Conservation (phyloP, 2,113 vertebrate genomes). For the Coracopsis vasa region DNA sequence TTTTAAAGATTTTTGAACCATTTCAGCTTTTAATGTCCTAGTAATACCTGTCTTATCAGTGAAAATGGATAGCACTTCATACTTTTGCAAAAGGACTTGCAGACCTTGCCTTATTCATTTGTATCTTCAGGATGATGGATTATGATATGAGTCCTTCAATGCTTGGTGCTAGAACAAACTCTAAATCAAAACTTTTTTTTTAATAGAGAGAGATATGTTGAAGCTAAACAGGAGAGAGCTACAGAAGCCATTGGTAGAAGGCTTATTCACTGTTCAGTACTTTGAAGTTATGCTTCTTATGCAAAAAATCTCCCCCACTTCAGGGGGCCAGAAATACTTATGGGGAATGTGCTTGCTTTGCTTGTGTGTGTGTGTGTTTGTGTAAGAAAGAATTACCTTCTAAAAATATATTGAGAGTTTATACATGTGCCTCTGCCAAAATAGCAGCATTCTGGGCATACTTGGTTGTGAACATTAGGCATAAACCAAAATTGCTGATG, state of each 20-base stretch:
- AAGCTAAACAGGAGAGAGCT: not conserved
- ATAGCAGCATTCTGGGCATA: not conserved
- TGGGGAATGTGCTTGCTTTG: not conserved
- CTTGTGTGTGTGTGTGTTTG: not conserved
- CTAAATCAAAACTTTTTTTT: not conserved
- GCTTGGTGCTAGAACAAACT: not conserved
- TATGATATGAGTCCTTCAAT: not conserved
- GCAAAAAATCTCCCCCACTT: not conserved
- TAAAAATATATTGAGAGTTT: not conserved
- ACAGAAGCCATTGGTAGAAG: not conserved
- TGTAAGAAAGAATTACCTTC: not conserved
- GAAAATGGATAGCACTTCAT: conserved; percentile 21
- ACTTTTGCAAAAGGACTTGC: conserved; percentile 2
- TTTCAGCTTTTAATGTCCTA: not conserved
- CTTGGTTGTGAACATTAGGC: not conserved
- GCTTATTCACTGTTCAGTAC: not conserved
- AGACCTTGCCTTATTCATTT: not conserved
- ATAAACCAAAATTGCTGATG: not conserved
- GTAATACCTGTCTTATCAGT: not conserved
- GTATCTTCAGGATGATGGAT: conserved; percentile 31
- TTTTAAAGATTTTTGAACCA: conserved; percentile 32
- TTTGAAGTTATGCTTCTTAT: not conserved
- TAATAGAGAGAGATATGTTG: not conserved
- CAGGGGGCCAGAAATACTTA: not conserved
- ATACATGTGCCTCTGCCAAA: not conserved